These are phyloP conservation scores for Nannoperca australis DNA, from an alignment of 2,797 vertebrate genomes.

Conservation along the genomic window DNA sequence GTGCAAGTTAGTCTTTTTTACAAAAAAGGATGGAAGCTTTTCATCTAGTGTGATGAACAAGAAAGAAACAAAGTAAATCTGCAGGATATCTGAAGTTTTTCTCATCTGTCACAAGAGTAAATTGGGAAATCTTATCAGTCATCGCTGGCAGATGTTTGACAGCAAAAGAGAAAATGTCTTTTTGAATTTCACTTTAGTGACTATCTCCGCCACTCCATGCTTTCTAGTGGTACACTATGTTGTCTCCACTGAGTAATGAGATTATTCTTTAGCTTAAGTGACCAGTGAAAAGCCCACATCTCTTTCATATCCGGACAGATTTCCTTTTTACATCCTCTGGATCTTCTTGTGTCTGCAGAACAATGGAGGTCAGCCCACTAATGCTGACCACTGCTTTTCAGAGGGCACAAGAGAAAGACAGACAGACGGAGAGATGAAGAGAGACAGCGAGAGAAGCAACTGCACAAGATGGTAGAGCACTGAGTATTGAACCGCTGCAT, in stretches of 20 bases:
- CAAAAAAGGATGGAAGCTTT: too few species aligned
- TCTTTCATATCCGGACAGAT: slow-evolving; percentile 75
- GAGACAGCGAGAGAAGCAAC: slow-evolving; percentile 45
- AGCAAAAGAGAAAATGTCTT: slow-evolving; percentile 68
- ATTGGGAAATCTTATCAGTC: slow-evolving; percentile 71
- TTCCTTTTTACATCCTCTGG: slow-evolving; percentile 71
- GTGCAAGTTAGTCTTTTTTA: background rate
- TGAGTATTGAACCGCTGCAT: slow-evolving; percentile 29
- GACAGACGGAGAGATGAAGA: slow-evolving; percentile 41
- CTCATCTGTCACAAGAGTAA: slow-evolving; percentile 51
- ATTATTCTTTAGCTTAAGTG: slow-evolving; percentile 78
- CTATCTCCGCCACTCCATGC: slow-evolving; percentile 50
- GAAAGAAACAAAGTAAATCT: slow-evolving; percentile 23
- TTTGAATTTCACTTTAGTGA: slow-evolving; percentile 67
- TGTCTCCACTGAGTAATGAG: slow-evolving; percentile 70
- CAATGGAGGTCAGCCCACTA: slow-evolving; percentile 74
- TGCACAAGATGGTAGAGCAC: slow-evolving; percentile 25
- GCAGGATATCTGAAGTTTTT: slow-evolving; percentile 47
- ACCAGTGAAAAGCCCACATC: slow-evolving; percentile 72
- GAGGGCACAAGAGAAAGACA: slow-evolving; percentile 55
- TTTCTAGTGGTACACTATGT: slow-evolving; percentile 62
- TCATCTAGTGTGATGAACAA: slow-evolving; percentile 21
- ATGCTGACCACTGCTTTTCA: slow-evolving; percentile 75
- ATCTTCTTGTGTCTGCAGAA: slow-evolving; percentile 61
- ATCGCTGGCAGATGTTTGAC: slow-evolving; percentile 63